These are phyloP conservation scores for Pristionchus fissidentatus DNA, from an alignment of 2,888 invertebrate species.

Conservation along the genomic window DNA sequence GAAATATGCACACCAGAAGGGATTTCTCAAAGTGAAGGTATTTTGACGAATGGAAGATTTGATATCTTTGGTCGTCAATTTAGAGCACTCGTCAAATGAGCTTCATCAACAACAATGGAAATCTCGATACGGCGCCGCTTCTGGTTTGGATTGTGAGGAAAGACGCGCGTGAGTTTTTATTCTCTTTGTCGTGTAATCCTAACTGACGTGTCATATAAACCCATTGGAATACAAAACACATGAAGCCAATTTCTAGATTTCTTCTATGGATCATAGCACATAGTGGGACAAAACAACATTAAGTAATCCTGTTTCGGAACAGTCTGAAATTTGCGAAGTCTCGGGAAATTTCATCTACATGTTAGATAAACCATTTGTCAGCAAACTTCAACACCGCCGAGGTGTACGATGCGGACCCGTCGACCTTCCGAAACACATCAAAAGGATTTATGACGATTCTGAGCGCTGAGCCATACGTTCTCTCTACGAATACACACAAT, in stretches of 20 bases:
- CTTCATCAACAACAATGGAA: not conserved
- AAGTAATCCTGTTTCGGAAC: no score
- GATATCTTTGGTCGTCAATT: no score
- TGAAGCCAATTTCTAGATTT: not conserved
- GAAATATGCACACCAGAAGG: no score
- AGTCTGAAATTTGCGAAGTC: no score
- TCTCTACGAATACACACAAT: not conserved
- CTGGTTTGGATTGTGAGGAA: not conserved
- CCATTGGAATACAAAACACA: not conserved
- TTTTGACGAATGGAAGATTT: no score
- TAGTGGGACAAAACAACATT: no score
- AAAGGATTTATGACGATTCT: not conserved
- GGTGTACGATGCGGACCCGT: not conserved
- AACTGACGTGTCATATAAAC: not conserved
- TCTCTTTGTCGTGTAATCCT: not conserved
- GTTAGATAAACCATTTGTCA: not conserved
- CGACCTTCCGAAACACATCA: not conserved
- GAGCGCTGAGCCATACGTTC: not conserved
- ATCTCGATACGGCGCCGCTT: not conserved
- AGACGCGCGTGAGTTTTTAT: not conserved
- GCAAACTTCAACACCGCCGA: constrained; percentile 2
- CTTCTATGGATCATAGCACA: no score
- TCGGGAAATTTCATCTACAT: not conserved
- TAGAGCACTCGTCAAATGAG: not conserved
- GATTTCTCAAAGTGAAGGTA: no score